Evolutionary conservation across 2,888 invertebrate genomes (phyloP), one percentile per base, ranked within the genome.

Genomic region (Belgica antarctica): DNA sequence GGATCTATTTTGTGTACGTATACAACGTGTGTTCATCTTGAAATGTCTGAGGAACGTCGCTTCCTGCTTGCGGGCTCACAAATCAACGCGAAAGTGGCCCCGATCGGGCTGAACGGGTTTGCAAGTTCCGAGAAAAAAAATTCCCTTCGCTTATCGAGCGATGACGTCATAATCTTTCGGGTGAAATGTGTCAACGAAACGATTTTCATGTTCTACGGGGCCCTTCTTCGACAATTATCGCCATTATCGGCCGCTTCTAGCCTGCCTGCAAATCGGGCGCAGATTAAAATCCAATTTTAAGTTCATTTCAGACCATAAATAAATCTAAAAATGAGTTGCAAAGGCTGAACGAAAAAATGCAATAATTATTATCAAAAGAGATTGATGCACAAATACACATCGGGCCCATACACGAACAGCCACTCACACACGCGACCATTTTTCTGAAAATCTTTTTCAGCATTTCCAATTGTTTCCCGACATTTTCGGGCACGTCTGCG

Each of bases 161-260:
- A 46, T 46, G 46, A 52, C 52, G 52, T 22, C 52, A 52, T 4
- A 15, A 15, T 12, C 10, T 52, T n/a, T 19, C 2, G 52, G 4
- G 12, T 8, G 52, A 52, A 52, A 22, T 52, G 52, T 52, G 52
- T 52, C 52, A 52, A 52, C 52, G 52, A 52, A 15, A 31, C n/a
- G n/a, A n/a, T 5, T 41, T 41, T 41, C 41, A 41, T 15, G 15
- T 41, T 41, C 41, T 15, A 41, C 10, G 12, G 12, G 41, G n/a
- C n/a, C n/a, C n/a, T n/a, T n/a, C n/a, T n/a, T n/a, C n/a, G n/a
- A n/a, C n/a, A n/a, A n/a, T n/a, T n/a, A n/a, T n/a, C n/a, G n/a
- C n/a, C n/a, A n/a, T n/a, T n/a, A n/a, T n/a, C n/a, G n/a, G n/a
- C n/a, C n/a, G n/a, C n/a, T n/a, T n/a, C n/a, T n/a, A n/a, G n/a